Evolutionary conservation across 1,140 invertebrate species (phyloP), one percentile per base, ranked within the genome.

Genomic region (Trichogramma pretiosum): DNA sequence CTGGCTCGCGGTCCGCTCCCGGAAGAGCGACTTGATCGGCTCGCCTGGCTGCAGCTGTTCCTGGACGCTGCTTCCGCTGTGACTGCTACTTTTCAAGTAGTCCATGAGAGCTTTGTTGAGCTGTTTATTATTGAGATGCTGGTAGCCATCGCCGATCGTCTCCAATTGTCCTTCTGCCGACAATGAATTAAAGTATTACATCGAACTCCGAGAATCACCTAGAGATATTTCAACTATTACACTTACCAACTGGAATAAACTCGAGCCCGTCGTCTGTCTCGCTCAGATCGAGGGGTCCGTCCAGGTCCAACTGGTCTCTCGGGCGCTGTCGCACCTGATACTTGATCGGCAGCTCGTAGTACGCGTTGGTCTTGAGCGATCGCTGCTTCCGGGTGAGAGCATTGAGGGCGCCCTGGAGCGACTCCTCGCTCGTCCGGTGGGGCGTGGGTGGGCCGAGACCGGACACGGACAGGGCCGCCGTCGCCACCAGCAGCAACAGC

Each of bases 371-470:
- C 23, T 67, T 59, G 26, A 67, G 22, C 0, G 65, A 66, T 46
- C 63, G 60, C 50, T 74, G 72, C 19, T 73, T 73, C 44, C 70
- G 64, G n/a, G 65, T 60, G 19, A 73, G 57, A 4, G 68, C 70
- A 28, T 69, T 64, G 42, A 74, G 54, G 3, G 72, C 72, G 39
- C 63, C 65, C 34, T 56, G 59, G 7, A 75, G 33, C 1, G 69
- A 71, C 18, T 74, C 69, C 37, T 67, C 67, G 41, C 53, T 56
- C 0, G 45, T 46, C 17, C 55, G 54, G 21, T 51, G 61, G 8
- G 62, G 56, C 9, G 49, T 37, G 3, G 34, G 54, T n/a, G n/a
- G n/a, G n/a, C n/a, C n/a, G n/a, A n/a, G n/a, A 14, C 44, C 48
- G n/a, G 24, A 28, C 24, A 11, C 24, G 5, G 5, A 11, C 47